phyloP scores from a whole-genome alignment of 2,113 vertebrate genomes.

The Varanus komodoensis region DNA sequence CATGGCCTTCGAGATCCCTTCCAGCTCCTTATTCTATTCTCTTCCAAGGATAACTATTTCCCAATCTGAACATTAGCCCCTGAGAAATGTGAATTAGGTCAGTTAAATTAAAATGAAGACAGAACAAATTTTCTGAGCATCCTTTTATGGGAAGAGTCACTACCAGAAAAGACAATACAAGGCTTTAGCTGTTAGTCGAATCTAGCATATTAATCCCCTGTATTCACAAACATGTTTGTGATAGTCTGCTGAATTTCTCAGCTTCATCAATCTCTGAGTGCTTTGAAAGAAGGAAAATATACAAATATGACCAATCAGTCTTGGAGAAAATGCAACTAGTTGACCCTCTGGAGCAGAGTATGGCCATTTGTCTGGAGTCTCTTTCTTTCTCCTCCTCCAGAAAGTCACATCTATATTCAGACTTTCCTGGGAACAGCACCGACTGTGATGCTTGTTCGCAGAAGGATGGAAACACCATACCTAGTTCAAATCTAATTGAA shows the following conservation, averaged over 20 bases:
- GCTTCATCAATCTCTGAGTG: not conserved
- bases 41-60: too few species aligned
- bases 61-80: too few species aligned
- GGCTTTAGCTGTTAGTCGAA: not conserved
- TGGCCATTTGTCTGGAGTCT: not conserved
- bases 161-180: too few species aligned
- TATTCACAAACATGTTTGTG: not conserved
- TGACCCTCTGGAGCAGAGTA: not conserved
- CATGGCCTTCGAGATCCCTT: too few species aligned
- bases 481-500: slow-evolving; percentile 11
- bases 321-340: not conserved
- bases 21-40: too few species aligned
- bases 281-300: not conserved
- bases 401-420: not conserved
- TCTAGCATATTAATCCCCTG: not conserved
- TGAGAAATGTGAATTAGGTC: too few species aligned
- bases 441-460: not conserved
- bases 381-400: not conserved
- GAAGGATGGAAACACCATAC: not conserved
- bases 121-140: too few species aligned
- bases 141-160: too few species aligned
- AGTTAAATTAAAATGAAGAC: too few species aligned
- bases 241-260: not conserved
- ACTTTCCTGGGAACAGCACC: not conserved
- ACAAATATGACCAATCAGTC: not conserved